Conservation (phyloP, 2,797 vertebrate genomes). For the Lacerta viridis region DNA sequence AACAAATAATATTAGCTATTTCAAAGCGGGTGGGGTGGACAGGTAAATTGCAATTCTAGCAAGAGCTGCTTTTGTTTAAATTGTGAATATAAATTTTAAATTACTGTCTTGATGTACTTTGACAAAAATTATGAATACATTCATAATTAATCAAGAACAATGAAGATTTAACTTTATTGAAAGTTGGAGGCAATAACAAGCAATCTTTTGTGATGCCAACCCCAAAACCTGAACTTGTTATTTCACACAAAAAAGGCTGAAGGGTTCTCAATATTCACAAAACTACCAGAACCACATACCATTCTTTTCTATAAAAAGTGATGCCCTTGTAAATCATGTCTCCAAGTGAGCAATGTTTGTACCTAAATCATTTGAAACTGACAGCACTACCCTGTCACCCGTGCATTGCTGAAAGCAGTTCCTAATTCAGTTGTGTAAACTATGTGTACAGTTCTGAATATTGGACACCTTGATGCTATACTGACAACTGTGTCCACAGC, state of each 20-base stretch:
- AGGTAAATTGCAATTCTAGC: background rate
- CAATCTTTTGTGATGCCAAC: background rate
- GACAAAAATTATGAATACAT: background rate
- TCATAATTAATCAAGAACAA: background rate
- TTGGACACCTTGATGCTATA: background rate
- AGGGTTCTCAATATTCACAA: background rate
- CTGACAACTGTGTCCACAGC: background rate
- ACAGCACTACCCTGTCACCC: background rate
- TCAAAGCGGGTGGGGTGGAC: background rate
- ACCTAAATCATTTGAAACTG: background rate
- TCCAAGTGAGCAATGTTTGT: constrained; percentile 9
- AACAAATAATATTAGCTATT: background rate
- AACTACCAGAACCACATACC: background rate
- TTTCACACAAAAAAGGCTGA: background rate
- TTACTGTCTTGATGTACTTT: background rate
- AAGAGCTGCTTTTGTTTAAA: background rate
- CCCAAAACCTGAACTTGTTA: background rate
- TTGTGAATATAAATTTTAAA: too few relatives aligned
- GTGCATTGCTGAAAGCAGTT: background rate
- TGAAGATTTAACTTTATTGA: background rate
- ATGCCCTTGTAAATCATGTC: background rate
- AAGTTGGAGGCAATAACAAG: background rate
- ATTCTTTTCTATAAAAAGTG: background rate
- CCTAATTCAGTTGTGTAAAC: background rate
- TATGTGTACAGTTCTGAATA: background rate